Evolutionary conservation across 2,113 vertebrate genomes (phyloP), one percentile per base, ranked within the genome.

Genomic region (Crotophaga sulcirostris): DNA sequence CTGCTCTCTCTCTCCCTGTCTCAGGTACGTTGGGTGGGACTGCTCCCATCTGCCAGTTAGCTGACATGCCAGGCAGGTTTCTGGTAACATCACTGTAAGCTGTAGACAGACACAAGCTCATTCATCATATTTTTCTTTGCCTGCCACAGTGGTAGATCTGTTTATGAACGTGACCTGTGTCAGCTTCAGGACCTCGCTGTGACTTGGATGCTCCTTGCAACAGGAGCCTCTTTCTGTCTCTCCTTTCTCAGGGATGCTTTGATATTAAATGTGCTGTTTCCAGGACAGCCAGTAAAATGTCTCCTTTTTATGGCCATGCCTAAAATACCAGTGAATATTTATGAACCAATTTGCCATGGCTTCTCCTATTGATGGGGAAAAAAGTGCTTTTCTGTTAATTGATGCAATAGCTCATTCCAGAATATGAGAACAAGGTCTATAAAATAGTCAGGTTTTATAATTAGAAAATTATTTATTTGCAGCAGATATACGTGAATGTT

Each of bases 281-380:
- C n/a, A 66, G 69, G 60, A 60, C 38, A 89, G 66, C 7, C 69
- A 68, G 49, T 60, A 75, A 95, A 94, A 64, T 49, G 23, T 20
- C 31, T 92, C 26, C 38, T 90, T 91, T 97, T 94, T 91, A 91
- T 81, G 85, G 74, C 29, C 40, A 25, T 90, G 54, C 84, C 76
- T 90, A 89, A 88, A 95, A 94, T 87, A 87, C 75, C 55, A 67
- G 58, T 96, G 91, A 95, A 63, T 96, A 96, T 97, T 98, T 97
- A 97, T 90, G 87, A 97, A 94, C 31, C 84, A 91, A 94, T 97
- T 96, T 97, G 16, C 89, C 52, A 31, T 60, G 73, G 47, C 45
- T 91, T 90, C 56, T 74, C 49, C 42, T 19, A 5, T 84, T n/a
- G 93, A 86, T 93, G 56, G 68, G 24, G 14, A 74, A 94, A 84